A percentile compares a stretch with the other conserved stretches of the same genome.
Conservation (phyloP, 2,888 invertebrate genomes). For the Baronia brevicornis region DNA sequence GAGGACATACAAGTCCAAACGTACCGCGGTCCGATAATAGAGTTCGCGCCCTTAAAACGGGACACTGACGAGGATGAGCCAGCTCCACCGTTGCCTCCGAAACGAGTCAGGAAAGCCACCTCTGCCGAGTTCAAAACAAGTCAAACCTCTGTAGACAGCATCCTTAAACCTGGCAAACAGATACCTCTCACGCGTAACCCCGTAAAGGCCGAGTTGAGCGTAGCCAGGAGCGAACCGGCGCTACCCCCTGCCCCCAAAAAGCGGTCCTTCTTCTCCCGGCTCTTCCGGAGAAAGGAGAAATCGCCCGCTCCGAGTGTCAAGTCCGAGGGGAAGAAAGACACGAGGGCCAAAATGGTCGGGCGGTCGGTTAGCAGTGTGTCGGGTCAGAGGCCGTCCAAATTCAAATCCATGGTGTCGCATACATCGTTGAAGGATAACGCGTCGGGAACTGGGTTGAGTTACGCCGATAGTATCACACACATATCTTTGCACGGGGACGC, state of each 20-base stretch:
- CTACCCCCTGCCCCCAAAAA: constrained; percentile 61
- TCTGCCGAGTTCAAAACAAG: no score
- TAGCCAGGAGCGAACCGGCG: constrained; percentile 57
- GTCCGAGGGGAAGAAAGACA: constrained; percentile 45
- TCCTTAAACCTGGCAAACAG: constrained; percentile 53
- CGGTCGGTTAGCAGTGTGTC: constrained; percentile 78
- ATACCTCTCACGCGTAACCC: constrained; percentile 43
- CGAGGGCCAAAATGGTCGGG: constrained; percentile 63
- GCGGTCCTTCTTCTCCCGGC: constrained; percentile 63
- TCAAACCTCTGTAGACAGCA: constrained; percentile 60
- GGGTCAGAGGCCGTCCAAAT: constrained; percentile 71
- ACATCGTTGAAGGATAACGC: constrained; percentile 59
- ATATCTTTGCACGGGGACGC: constrained; percentile 79
- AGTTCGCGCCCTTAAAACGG: constrained; percentile 67
- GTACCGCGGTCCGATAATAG: constrained; percentile 70
- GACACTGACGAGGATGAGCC: constrained; percentile 75
- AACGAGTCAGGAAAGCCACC: no score
- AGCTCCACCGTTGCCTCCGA: constrained; percentile 86
- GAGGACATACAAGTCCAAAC: constrained; percentile 75
- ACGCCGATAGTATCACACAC: constrained; percentile 78
- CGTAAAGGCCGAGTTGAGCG: constrained; percentile 35
- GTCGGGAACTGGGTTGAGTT: constrained; percentile 55
- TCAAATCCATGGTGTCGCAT: constrained; percentile 56
- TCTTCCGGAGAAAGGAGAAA: constrained; percentile 59
- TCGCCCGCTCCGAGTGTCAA: constrained; percentile 64